Conservation (phyloP, 2,888 invertebrate genomes). For the Ceratothoa steindachneri region DNA sequence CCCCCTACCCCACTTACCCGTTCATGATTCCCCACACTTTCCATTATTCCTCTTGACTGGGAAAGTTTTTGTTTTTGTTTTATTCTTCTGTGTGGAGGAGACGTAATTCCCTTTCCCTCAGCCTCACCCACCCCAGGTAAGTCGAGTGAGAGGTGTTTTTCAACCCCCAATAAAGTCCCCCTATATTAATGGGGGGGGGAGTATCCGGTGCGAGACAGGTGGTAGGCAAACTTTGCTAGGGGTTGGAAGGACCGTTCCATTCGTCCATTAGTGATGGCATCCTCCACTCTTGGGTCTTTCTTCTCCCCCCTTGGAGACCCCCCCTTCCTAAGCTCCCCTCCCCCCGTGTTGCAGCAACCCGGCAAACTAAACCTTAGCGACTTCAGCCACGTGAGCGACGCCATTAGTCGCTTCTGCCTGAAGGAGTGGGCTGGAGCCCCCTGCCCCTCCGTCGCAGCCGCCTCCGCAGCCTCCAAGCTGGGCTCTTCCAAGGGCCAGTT, state of each 20-base stretch:
- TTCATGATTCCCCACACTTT: too few species aligned
- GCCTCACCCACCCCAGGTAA: too few species aligned
- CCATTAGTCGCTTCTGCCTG: slow-evolving; percentile 59
- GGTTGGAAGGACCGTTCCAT: background rate
- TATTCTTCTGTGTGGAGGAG: too few species aligned
- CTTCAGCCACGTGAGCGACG: slow-evolving; percentile 81
- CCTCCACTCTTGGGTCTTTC: too few species aligned
- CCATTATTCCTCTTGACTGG: too few species aligned
- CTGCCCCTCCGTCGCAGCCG: slow-evolving; percentile 39
- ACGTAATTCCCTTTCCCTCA: too few species aligned
- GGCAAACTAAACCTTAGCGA: slow-evolving; percentile 85
- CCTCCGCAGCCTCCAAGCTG: slow-evolving; percentile 52
- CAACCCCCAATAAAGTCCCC: background rate
- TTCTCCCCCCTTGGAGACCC: too few species aligned
- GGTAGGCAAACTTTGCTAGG: background rate
- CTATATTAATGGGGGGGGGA: background rate
- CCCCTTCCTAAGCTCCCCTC: too few species aligned
- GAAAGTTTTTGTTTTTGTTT: too few species aligned
- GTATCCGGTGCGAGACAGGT: too few species aligned
- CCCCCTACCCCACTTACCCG: too few species aligned
- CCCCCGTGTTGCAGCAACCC: slow-evolving; percentile 60
- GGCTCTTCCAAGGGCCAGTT: slow-evolving; percentile 56
- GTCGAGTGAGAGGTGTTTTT: too few species aligned
- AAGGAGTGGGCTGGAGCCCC: slow-evolving; percentile 62
- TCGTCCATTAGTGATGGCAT: background rate